Conservation (phyloP, 2,113 vertebrate genomes). For the mouse (Mus musculus) region GRCm39 chr11:113915501-113916000, state of each 20-base stretch:
- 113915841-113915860: not conserved
- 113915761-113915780: not conserved
- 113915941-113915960: not conserved
- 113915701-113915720: fast-evolving
- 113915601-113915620: not conserved
- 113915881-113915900: too few relatives aligned
- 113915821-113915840: fast-evolving
- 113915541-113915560: not conserved
- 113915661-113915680: fast-evolving
- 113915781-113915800: not conserved
- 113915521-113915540: not conserved
- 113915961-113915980: not conserved
- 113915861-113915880: too few relatives aligned
- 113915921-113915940: not conserved
- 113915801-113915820: not conserved
- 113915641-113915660: too few relatives aligned
- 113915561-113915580: fast-evolving
- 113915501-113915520: not conserved
- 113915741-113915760: not conserved
- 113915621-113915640: not conserved
- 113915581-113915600: not conserved
- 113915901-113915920: too few relatives aligned
- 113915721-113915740: not conserved
- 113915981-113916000: too few relatives aligned
- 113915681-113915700: fast-evolving